These are phyloP conservation scores for Nephrotoma appendiculata DNA, from an alignment of 2,888 invertebrate species.

Conservation along the genomic window DNA sequence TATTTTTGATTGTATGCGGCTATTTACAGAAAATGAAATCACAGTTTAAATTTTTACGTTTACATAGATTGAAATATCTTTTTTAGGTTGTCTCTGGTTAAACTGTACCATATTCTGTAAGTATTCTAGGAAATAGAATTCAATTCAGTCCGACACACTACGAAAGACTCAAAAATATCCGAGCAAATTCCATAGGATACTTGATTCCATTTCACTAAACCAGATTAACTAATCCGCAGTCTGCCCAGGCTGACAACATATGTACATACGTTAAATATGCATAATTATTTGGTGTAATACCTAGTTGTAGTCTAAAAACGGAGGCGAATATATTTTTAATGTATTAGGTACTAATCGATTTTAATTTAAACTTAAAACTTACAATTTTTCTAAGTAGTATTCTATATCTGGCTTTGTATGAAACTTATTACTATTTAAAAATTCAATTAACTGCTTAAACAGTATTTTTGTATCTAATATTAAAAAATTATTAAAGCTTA, in stretches of 20 bases:
- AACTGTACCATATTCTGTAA: too few species aligned
- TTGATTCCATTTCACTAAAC: neutral
- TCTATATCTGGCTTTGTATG: neutral
- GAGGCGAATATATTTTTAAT: neutral
- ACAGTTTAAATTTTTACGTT: too few species aligned
- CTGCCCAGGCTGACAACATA: too few species aligned
- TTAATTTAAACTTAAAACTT: neutral
- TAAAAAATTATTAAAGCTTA: neutral
- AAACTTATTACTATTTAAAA: neutral
- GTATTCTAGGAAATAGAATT: too few species aligned
- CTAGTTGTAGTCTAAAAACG: neutral
- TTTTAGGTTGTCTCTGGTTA: too few species aligned
- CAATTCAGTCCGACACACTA: too few species aligned
- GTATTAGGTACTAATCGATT: neutral
- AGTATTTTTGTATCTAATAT: neutral
- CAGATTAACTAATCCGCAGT: neutral
- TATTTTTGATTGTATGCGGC: too few species aligned
- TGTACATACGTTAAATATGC: neutral
- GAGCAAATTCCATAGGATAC: too few species aligned
- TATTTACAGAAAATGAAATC: too few species aligned
- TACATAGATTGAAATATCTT: too few species aligned
- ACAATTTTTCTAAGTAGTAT: neutral
- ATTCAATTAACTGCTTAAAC: neutral
- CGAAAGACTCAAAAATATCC: too few species aligned
- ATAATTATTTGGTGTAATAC: neutral